These are phyloP conservation scores for Zapornia atra DNA, from an alignment of 2,113 vertebrate species.

Conservation along the genomic window DNA sequence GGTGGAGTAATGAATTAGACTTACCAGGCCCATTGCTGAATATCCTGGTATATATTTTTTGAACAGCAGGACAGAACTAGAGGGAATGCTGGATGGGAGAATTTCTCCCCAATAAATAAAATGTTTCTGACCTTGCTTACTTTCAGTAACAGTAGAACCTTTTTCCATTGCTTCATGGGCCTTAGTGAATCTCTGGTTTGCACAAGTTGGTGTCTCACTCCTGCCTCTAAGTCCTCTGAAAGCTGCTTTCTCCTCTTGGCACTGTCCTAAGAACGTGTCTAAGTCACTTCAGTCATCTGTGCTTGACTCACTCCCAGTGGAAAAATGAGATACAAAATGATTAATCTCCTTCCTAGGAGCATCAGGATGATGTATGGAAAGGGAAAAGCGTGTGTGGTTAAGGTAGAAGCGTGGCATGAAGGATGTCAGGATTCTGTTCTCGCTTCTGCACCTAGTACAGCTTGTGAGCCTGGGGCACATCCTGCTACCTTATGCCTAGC, in stretches of 20 bases:
- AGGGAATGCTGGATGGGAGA: background rate
- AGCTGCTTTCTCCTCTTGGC: constrained; percentile 19
- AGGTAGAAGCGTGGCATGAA: background rate
- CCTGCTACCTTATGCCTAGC: background rate
- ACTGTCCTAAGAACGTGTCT: background rate
- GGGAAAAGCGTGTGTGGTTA: background rate
- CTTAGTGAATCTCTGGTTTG: background rate
- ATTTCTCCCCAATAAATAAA: background rate
- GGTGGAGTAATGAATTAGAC: background rate
- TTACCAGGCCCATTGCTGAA: background rate
- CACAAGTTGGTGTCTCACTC: background rate
- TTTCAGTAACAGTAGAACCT: background rate
- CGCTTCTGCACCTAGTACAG: background rate
- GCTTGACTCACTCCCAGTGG: constrained; percentile 11
- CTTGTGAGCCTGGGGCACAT: background rate
- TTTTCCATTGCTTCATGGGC: background rate
- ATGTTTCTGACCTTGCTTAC: background rate
- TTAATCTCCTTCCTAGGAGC: constrained; percentile 29
- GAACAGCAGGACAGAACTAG: background rate
- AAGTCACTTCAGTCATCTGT: constrained; percentile 23
- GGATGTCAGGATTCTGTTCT: background rate
- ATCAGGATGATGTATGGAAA: background rate
- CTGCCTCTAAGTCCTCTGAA: background rate
- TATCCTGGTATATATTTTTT: background rate
- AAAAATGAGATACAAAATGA: constrained; percentile 25